These are phyloP conservation scores for Carcina quercana DNA, from an alignment of 2,888 invertebrate species.

Conservation along the genomic window DNA sequence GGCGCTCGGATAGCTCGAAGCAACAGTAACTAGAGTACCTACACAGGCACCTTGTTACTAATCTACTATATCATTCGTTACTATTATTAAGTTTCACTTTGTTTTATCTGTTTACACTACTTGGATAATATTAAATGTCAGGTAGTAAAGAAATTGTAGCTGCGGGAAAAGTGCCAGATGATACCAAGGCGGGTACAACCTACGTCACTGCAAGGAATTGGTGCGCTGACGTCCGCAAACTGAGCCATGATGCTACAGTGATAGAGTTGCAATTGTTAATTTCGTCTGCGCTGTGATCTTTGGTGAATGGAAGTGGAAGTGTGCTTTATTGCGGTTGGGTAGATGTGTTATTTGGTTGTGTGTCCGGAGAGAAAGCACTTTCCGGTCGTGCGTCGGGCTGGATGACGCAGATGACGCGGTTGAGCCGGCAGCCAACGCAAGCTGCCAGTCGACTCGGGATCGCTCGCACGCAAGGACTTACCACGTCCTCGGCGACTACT, in stretches of 20 bases:
- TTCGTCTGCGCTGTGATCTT: neutral
- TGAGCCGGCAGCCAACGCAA: slow-evolving; percentile 22
- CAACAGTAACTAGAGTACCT: no score
- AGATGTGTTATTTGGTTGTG: slow-evolving; percentile 35
- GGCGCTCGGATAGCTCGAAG: no score
- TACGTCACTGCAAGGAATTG: slow-evolving; percentile 40
- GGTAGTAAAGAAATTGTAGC: slow-evolving; percentile 50
- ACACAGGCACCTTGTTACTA: no score
- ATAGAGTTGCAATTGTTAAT: slow-evolving; percentile 36
- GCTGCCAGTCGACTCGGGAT: slow-evolving; percentile 49
- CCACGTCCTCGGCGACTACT: slow-evolving; percentile 17
- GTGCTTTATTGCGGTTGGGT: slow-evolving; percentile 38
- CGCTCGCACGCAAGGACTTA: slow-evolving; percentile 42
- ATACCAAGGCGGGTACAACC: slow-evolving; percentile 42
- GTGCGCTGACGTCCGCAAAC: slow-evolving; percentile 23
- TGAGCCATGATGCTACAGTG: slow-evolving; percentile 26
- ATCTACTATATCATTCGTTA: slow-evolving; percentile 14
- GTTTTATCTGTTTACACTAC: slow-evolving; percentile 30
- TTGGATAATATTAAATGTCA: slow-evolving; percentile 43
- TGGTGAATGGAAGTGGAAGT: neutral
- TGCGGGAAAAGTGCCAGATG: slow-evolving; percentile 59
- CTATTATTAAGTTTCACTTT: slow-evolving; percentile 38
- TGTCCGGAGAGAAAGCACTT: slow-evolving; percentile 65
- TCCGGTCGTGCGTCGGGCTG: slow-evolving; percentile 54
- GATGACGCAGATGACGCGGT: slow-evolving; percentile 66